These are phyloP conservation scores for Falco naumanni DNA, from an alignment of 2,797 vertebrate genomes.

Conservation along the genomic window DNA sequence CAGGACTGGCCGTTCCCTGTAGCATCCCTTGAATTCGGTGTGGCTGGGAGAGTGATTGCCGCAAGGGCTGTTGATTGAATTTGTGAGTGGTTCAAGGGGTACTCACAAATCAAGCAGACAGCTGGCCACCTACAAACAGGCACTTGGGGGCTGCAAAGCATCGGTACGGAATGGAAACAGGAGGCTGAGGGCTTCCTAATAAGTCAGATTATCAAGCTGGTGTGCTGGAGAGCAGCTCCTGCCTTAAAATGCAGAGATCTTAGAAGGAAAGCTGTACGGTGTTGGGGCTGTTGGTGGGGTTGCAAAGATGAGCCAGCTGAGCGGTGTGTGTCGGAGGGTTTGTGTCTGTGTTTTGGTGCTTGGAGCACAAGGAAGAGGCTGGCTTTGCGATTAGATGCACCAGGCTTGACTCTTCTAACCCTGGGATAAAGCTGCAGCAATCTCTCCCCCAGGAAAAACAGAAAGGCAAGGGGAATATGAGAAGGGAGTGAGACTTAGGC, in stretches of 20 bases:
- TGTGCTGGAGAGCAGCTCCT: background rate
- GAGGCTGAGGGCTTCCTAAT: background rate
- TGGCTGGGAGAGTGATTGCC: background rate
- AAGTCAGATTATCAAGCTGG: background rate
- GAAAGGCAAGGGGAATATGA: background rate
- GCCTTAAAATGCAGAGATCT: background rate
- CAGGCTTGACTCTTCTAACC: background rate
- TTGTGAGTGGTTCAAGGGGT: background rate
- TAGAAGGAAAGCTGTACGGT: background rate
- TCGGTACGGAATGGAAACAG: fast-evolving
- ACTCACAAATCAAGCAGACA: conserved; percentile 20
- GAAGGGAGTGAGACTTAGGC: fast-evolving
- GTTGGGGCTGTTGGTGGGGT: background rate
- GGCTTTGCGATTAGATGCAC: background rate
- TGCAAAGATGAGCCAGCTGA: background rate
- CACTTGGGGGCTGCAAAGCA: background rate
- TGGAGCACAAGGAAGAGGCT: background rate
- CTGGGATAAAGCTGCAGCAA: background rate
- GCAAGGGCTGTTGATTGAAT: background rate
- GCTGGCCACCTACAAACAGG: background rate
- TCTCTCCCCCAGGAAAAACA: background rate
- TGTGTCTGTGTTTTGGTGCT: background rate
- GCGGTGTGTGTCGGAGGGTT: fast-evolving
- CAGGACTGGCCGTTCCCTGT: background rate
- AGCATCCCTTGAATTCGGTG: background rate